Conservation (phyloP, 2,888 invertebrate genomes). For the Abscondita cerata region DNA sequence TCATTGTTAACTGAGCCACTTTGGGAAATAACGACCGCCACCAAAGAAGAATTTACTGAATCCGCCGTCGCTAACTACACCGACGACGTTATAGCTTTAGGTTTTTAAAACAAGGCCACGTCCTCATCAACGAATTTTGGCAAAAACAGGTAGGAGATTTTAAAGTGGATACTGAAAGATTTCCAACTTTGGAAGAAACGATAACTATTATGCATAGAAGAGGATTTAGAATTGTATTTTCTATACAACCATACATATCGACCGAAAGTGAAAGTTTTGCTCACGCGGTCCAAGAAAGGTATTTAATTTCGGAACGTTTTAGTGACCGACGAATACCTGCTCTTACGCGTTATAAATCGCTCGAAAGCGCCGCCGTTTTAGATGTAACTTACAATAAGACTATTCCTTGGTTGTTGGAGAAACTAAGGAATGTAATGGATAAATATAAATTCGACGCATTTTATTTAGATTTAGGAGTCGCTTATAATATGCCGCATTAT, state of each 20-base stretch:
- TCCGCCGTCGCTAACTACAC: conserved; percentile 81
- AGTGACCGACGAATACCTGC: conserved; percentile 83
- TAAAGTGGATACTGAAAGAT: conserved; percentile 77
- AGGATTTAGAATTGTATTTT: conserved; percentile 86
- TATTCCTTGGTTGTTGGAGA: conserved; percentile 78
- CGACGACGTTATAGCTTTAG: conserved; percentile 80
- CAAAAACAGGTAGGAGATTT: conserved; percentile 87
- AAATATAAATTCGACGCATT: conserved; percentile 85
- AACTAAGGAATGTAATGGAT: conserved; percentile 73
- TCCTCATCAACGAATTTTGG: conserved; percentile 82
- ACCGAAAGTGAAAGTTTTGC: conserved; percentile 85
- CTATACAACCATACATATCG: conserved; percentile 90
- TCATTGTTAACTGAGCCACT: conserved; percentile 83
- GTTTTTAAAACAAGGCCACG: conserved; percentile 79
- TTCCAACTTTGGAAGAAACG: conserved; percentile 78
- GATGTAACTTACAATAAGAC: conserved; percentile 87
- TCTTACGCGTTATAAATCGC: conserved; percentile 80
- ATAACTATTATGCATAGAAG: conserved; percentile 81
- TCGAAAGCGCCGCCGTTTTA: conserved; percentile 81
- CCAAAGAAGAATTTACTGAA: conserved; percentile 70
- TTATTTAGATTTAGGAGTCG: conserved; percentile 81
- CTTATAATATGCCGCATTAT: conserved; percentile 86
- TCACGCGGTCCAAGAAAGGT: conserved; percentile 75
- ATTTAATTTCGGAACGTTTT: conserved; percentile 81
- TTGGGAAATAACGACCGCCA: conserved; percentile 81